Evolutionary conservation across 1,140 invertebrate genomes (phyloP).

Genomic region (Ceratosolen fusciceps): DNA sequence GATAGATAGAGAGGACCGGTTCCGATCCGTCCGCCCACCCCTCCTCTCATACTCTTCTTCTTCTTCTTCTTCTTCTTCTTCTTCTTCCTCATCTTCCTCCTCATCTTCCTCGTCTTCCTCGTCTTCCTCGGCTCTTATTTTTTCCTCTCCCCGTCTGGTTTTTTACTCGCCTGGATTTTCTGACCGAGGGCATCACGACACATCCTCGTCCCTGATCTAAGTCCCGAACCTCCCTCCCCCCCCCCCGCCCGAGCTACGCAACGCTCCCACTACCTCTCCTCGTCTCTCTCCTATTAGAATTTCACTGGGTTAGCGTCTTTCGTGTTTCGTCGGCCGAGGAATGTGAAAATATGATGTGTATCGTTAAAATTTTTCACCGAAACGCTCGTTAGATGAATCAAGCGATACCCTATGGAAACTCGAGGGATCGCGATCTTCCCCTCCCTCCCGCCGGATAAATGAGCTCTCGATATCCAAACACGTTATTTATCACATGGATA

Average conservation of each 20-base stretch:
- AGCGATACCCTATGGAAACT: background rate
- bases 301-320: slow-evolving; percentile 11
- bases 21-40: background rate
- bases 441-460: background rate
- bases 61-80: background rate
- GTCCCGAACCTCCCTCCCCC: background rate
- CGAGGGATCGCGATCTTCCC: background rate
- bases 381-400: background rate
- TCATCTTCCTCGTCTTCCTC: too few relatives aligned
- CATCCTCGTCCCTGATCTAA: slow-evolving; percentile 3
- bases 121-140: background rate
- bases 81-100: background rate
- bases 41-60: background rate
- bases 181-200: slow-evolving; percentile 19
- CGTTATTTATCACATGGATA: background rate
- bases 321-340: background rate
- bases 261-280: background rate
- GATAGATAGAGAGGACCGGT: slow-evolving; percentile 51
- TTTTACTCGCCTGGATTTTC: slow-evolving; percentile 19
- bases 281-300: slow-evolving; percentile 7
- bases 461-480: background rate
- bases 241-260: background rate
- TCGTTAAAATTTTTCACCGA: slow-evolving; percentile 10
- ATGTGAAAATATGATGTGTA: slow-evolving; percentile 28
- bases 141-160: background rate